Evolutionary conservation across 2,797 vertebrate genomes (phyloP).

Genomic region (Buceros bicornis): DNA sequence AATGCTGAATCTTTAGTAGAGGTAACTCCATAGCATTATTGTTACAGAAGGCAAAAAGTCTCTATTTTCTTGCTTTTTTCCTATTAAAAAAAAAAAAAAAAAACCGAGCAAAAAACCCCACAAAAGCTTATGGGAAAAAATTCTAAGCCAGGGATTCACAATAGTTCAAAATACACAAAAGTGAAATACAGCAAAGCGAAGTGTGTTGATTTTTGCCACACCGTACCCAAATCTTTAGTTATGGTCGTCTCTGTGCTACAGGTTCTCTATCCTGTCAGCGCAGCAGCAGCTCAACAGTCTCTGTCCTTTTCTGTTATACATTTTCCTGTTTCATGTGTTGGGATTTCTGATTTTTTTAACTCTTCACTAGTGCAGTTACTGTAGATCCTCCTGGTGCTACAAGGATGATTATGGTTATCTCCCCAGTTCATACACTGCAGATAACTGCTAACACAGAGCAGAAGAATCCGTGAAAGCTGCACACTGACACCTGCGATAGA

Average conservation of each 20-base stretch:
- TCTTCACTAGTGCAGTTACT: background rate
- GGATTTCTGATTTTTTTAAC: background rate
- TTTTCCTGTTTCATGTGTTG: background rate
- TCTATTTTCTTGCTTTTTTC: background rate
- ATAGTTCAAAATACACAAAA: background rate
- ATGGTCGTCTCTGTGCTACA: background rate
- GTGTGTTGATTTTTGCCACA: background rate
- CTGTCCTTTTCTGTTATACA: background rate
- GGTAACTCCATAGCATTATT: background rate
- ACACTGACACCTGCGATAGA: no score
- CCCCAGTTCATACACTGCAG: background rate
- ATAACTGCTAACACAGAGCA: no score
- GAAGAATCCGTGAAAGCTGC: no score
- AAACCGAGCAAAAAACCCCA: accelerated
- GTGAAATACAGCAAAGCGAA: background rate
- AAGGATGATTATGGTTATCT: background rate
- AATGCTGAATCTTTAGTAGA: background rate
- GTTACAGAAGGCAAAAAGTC: background rate
- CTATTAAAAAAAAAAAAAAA: background rate
- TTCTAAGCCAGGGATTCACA: background rate
- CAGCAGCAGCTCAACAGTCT: background rate
- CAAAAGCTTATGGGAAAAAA: background rate
- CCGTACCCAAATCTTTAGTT: background rate
- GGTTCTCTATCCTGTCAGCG: background rate
- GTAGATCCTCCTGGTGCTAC: background rate